Base-by-base conservation (phyloP, 2,888 invertebrate species). In the Plusia festucae region DNA sequence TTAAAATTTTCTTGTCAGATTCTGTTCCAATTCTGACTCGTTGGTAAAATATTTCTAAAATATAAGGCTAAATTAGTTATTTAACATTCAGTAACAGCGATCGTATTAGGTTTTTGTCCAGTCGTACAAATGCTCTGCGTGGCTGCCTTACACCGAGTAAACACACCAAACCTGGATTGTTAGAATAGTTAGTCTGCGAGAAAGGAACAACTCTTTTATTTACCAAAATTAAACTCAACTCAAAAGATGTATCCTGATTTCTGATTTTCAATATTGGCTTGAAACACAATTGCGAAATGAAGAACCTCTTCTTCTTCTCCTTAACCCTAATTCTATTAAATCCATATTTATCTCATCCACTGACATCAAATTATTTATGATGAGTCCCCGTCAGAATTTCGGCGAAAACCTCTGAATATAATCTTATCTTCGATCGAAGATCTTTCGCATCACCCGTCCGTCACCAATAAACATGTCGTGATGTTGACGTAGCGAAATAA, bases 401-500 rank as follows among this genome's bases (percentile, higher is more conserved):
- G 81, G 75, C 80, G 79, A 81, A 83, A 83, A 73, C 71, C 73
- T 81, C 76, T 77, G 86, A 88, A 87, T 88, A 86, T 88, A 90
- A 92, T 93, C 90, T 90, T 91, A 92, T 93, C 93, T 77, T 69
- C 24, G 76, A 89, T 87, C 88, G 74, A 74, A 76, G 85, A 90
- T 91, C 89, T 79, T 78, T 80, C 52, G 65, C 76, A 73, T 78
- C 81, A 76, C 71, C 83, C 81, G 79, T 81, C 83, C 76, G 75
- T 88, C 86, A 85, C 82, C 91, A 91, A 94, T 94, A 94, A 94
- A 94, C 93, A 93, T 90, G 91, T 93, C 94, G 88, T 73, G 53
- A 59, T 40, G 69, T 80, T 88, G 90, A 90, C 89, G 85, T 84
- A 85, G 59, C 82, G 79, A 87, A 84, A 90, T 91, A 86, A 91